Conservation (phyloP, 2,113 vertebrate genomes). For the Podarcis cretensis region DNA sequence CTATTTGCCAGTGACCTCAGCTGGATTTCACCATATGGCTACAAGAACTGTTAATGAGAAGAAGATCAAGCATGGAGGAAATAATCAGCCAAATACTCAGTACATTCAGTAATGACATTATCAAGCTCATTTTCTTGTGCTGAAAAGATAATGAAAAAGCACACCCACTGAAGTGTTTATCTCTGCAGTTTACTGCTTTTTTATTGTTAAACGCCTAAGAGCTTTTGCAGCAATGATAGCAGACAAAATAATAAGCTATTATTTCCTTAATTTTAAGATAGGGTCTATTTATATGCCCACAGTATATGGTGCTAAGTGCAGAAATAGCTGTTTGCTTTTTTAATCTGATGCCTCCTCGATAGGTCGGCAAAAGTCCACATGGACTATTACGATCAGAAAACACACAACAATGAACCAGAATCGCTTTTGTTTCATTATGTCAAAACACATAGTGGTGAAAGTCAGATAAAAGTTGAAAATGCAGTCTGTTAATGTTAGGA, state of each 20-base stretch:
- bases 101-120: slow-evolving; percentile 20
- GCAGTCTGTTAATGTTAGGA: background rate
- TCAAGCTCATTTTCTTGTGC: slow-evolving; percentile 48
- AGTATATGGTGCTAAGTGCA: background rate
- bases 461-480: background rate
- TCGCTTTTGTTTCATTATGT: background rate
- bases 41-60: slow-evolving; percentile 37
- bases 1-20: background rate
- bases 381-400: background rate
- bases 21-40: slow-evolving; percentile 4
- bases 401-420: background rate
- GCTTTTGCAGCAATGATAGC: slow-evolving; percentile 30
- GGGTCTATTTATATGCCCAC: background rate
- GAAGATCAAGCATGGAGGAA: slow-evolving; percentile 37
- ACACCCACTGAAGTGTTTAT: slow-evolving; percentile 28
- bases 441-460: background rate
- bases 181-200: slow-evolving; percentile 24
- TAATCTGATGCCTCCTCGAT: background rate
- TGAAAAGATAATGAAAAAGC: slow-evolving; percentile 46
- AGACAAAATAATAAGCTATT: slow-evolving; percentile 14
- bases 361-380: slow-evolving; percentile 12
- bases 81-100: slow-evolving; percentile 34
- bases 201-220: slow-evolving; percentile 15
- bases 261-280: slow-evolving; percentile 20
- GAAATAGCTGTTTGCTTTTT: background rate